Evolutionary conservation across 2,888 invertebrate species (phyloP).

Genomic region (Xylocampa areola): DNA sequence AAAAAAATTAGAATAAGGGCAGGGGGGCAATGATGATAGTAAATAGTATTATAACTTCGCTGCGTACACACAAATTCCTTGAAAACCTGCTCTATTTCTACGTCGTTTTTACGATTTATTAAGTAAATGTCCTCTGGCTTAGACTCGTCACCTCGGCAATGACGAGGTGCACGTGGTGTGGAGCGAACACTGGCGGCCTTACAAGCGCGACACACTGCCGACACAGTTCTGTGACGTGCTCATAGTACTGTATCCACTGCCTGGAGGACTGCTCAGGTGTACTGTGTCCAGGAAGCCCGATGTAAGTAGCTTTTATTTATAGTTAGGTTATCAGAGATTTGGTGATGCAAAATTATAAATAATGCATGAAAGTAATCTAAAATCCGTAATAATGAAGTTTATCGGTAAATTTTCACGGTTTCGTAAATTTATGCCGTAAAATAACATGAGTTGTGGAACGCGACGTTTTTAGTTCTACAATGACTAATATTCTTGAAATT

Average conservation of each 20-base stretch:
- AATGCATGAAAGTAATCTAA: slow-evolving; percentile 23
- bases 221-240: slow-evolving; percentile 99
- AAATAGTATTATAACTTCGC: too few species aligned
- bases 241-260: slow-evolving; percentile 98
- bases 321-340: too few species aligned
- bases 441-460: neutral
- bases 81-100: too few species aligned
- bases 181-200: slow-evolving; percentile 99
- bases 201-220: slow-evolving; percentile 98
- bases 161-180: slow-evolving; percentile 99
- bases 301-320: slow-evolving; percentile 84
- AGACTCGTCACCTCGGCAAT: slow-evolving; percentile 98
- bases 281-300: slow-evolving; percentile 96
- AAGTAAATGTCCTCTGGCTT: too few species aligned
- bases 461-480: slow-evolving; percentile 4
- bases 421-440: slow-evolving; percentile 3
- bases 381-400: slow-evolving; percentile 19
- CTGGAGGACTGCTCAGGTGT: slow-evolving; percentile 95
- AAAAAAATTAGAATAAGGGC: too few species aligned
- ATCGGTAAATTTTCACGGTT: slow-evolving; percentile 33
- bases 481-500: slow-evolving; percentile 15
- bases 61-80: too few species aligned
- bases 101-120: too few species aligned
- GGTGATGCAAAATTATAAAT: too few species aligned
- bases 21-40: too few species aligned